Conservation (phyloP, 2,113 vertebrate genomes). For the Calyptomena viridis region DNA sequence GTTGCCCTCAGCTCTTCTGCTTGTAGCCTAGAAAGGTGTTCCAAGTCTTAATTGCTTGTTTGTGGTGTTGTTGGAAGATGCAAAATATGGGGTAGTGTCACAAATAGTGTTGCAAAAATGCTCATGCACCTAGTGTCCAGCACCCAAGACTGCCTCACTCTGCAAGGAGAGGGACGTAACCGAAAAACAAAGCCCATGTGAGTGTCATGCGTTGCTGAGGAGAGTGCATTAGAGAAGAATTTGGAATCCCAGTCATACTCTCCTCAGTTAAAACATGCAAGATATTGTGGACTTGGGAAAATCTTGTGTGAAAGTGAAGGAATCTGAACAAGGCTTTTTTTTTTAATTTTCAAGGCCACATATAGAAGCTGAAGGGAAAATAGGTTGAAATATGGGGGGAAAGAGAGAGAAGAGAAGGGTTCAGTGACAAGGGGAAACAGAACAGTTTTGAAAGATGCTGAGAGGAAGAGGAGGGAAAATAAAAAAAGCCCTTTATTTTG, state of each 20-base stretch:
- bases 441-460: conserved; percentile 26
- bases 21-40: background rate
- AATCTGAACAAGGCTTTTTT: accelerated
- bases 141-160: background rate
- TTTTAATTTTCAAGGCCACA: background rate
- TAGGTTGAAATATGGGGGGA: background rate
- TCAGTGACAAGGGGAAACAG: background rate
- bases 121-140: background rate
- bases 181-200: accelerated
- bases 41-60: background rate
- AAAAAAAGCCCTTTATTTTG: background rate
- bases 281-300: background rate
- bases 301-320: background rate
- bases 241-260: background rate
- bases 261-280: background rate
- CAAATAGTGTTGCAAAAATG: background rate
- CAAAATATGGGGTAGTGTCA: accelerated
- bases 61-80: background rate
- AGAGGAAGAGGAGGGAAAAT: background rate
- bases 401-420: background rate
- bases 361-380: background rate
- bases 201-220: background rate
- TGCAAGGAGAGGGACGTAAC: background rate
- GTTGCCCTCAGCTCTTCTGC: background rate
- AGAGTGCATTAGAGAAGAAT: background rate